These are phyloP conservation scores for Todus mexicanus DNA, from an alignment of 2,797 vertebrate species.

Conservation along the genomic window DNA sequence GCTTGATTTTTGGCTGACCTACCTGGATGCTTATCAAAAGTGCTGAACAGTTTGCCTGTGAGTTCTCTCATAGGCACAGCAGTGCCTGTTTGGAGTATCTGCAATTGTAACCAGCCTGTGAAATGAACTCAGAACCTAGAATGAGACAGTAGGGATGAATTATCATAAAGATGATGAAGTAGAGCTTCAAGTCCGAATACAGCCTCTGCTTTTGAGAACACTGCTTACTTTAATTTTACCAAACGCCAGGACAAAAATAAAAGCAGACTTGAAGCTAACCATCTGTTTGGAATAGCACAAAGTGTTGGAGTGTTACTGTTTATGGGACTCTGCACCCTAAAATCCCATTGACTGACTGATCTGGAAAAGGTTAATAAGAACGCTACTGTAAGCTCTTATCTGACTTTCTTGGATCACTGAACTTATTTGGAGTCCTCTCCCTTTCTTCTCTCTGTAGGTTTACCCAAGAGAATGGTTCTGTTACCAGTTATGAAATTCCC, in stretches of 20 bases:
- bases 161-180: neutral
- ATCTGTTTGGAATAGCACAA: neutral
- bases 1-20: constrained; percentile 27
- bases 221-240: neutral
- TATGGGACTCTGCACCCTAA: constrained; percentile 10
- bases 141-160: neutral
- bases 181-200: neutral
- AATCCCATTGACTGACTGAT: constrained; percentile 68
- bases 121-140: neutral
- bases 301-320: constrained; percentile 13
- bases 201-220: neutral
- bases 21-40: constrained; percentile 16
- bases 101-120: constrained; percentile 3
- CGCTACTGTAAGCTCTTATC: constrained; percentile 67
- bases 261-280: neutral
- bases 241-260: constrained; percentile 5
- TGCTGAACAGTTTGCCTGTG: neutral
- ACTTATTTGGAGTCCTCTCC: constrained; percentile 93
- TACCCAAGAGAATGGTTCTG: constrained; percentile 99
- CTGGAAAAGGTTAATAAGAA: constrained; percentile 75
- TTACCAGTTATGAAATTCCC: constrained; percentile 99
- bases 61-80: neutral
- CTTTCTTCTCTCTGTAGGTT: constrained; percentile 96
- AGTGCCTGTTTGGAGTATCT: neutral
- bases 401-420: constrained; percentile 76